Percentiles rank a stretch among this genome's conserved stretches.
These are phyloP conservation scores for Spizaetus ornatus DNA, from an alignment of 2,113 vertebrate genomes.

Conservation along the genomic window DNA sequence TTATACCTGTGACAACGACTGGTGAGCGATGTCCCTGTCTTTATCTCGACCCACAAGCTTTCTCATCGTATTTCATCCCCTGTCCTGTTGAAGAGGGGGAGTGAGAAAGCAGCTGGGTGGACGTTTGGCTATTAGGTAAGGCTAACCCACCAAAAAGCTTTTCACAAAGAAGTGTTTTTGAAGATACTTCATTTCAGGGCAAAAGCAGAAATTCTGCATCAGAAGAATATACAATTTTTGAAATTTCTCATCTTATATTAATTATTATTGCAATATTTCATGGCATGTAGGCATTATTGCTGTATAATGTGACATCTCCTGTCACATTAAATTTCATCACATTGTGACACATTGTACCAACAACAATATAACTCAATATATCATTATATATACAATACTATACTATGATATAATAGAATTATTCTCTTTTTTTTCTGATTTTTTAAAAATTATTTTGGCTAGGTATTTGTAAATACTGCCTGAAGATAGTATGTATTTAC, in stretches of 20 bases:
- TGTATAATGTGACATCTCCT: not conserved
- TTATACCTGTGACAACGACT: not conserved
- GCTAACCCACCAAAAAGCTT: not conserved
- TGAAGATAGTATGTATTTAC: not conserved
- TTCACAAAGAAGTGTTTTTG: not conserved
- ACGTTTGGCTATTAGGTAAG: not conserved
- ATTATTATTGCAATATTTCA: not conserved
- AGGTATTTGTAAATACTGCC: not conserved
- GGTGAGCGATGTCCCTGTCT: not conserved
- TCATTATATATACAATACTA: not conserved
- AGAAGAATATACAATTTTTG: not conserved
- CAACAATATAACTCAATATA: not conserved
- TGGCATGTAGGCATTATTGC: not conserved
- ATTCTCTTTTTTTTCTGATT: fast-evolving
- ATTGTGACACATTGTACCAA: not conserved
- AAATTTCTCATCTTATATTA: not conserved
- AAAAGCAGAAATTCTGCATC: not conserved
- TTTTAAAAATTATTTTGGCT: not conserved
- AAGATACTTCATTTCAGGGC: not conserved
- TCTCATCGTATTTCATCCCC: not conserved
- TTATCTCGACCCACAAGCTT: fast-evolving
- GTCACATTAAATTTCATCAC: not conserved
- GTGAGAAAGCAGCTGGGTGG: not conserved
- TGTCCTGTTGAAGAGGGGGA: not conserved
- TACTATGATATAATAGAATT: not conserved